Evolutionary conservation across 2,888 invertebrate genomes (phyloP).

Genomic region (Eulithis prunata): DNA sequence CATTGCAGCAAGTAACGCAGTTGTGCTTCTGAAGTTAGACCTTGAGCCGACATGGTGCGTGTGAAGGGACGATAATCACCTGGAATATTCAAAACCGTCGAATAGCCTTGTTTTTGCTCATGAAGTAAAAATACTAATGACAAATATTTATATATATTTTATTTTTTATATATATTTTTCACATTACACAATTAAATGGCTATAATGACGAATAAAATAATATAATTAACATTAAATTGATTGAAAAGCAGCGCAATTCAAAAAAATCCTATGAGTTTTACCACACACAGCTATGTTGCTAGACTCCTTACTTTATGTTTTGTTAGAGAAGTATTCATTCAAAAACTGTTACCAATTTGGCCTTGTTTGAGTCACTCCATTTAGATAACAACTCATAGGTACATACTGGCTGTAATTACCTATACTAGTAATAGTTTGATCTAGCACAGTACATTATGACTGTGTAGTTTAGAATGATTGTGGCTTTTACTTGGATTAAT

Average conservation of each 20-base stretch:
- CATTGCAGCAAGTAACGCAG: slow-evolving; percentile 92
- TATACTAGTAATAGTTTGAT: no score
- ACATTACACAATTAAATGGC: no score
- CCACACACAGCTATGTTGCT: neutral
- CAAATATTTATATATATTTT: no score
- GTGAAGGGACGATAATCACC: slow-evolving; percentile 59
- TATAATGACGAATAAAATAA: neutral
- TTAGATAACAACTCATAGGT: slow-evolving; percentile 9
- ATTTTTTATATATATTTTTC: no score
- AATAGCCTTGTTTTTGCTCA: no score
- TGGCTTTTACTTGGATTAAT: no score
- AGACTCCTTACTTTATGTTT: neutral
- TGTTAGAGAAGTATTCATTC: neutral
- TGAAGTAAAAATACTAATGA: no score
- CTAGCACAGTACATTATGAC: neutral
- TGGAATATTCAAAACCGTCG: slow-evolving; percentile 39
- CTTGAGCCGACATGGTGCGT: slow-evolving; percentile 82
- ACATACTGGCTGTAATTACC: neutral
- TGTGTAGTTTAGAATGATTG: no score
- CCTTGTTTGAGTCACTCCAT: slow-evolving; percentile 17
- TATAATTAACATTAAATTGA: neutral
- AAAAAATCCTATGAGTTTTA: neutral
- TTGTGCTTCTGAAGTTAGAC: slow-evolving; percentile 88
- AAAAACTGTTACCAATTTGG: slow-evolving; percentile 9
- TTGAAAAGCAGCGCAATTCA: no score